Percentiles rank a stretch among this genome's conserved stretches.
Evolutionary conservation across 2,797 vertebrate species (phyloP).

Genomic region (Rousettus madagascariensis): DNA sequence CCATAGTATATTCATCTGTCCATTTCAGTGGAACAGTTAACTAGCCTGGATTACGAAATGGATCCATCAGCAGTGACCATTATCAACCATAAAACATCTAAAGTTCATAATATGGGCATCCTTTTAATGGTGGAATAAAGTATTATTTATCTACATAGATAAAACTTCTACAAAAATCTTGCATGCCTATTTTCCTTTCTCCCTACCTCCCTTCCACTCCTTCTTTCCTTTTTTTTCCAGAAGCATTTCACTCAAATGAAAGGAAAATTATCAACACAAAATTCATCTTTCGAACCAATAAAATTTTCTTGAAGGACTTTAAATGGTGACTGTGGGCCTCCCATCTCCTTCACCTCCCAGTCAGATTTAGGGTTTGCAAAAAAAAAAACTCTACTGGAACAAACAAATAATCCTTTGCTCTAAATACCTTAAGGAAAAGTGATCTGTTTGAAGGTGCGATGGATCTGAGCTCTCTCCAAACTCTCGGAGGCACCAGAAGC

Average conservation of each 20-base stretch:
- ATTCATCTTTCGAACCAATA: neutral
- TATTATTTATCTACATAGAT: neutral
- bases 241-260: neutral
- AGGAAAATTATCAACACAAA: neutral
- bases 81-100: neutral
- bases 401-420: neutral
- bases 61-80: neutral
- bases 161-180: neutral
- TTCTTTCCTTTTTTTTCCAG: neutral
- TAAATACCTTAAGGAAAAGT: neutral
- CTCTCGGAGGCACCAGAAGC: neutral
- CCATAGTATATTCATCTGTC: neutral
- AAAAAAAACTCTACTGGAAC: neutral
- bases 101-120: neutral
- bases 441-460: neutral
- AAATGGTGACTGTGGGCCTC: neutral
- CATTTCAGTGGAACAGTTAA: neutral
- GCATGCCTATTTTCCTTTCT: neutral
- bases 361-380: conserved; percentile 1
- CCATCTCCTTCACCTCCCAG: neutral
- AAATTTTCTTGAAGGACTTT: neutral
- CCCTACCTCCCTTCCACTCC: too few species aligned
- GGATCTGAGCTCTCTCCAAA: neutral
- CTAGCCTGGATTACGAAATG: neutral
- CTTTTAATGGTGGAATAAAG: neutral